A percentile compares a stretch with the other conserved stretches of the same genome.
These are phyloP conservation scores for Acanthaster planci DNA, from an alignment of 35 echinoderm and acorn worm genomes.

Conservation along the genomic window DNA sequence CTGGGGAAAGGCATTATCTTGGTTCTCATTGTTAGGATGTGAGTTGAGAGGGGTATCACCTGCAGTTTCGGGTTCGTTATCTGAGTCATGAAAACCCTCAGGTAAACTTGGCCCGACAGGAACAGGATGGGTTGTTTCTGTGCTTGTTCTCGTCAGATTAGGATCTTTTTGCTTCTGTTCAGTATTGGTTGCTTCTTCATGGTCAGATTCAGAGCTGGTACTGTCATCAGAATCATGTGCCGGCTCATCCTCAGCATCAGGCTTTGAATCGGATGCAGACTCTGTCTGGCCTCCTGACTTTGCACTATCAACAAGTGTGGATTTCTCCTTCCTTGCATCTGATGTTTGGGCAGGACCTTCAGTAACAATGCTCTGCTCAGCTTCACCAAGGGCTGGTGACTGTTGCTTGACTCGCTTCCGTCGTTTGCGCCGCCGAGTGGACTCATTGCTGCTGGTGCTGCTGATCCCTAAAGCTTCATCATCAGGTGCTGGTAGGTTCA, in stretches of 20 bases:
- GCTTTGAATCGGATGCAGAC: background rate
- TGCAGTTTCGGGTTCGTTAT: too few species aligned
- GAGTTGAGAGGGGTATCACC: too few species aligned
- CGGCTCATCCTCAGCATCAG: background rate
- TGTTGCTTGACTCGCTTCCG: conserved; percentile 5
- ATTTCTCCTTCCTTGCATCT: background rate
- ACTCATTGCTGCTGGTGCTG: background rate
- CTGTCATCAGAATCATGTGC: background rate
- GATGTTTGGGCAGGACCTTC: background rate
- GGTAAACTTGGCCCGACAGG: too few species aligned
- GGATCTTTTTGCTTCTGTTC: background rate
- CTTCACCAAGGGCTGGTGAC: background rate
- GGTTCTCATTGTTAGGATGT: too few species aligned
- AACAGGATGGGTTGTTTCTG: background rate
- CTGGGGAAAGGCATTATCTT: too few species aligned
- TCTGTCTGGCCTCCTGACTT: background rate
- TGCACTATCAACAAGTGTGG: background rate
- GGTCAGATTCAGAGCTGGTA: conserved; percentile 4
- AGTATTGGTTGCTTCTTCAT: background rate
- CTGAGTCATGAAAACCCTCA: too few species aligned
- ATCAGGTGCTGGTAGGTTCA: too few species aligned
- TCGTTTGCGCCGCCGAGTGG: background rate
- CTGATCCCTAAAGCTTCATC: background rate
- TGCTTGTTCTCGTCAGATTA: background rate
- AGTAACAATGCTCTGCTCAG: background rate